Evolutionary conservation across 2,888 invertebrate species (phyloP).

Genomic region (Hypomecis punctinalis): DNA sequence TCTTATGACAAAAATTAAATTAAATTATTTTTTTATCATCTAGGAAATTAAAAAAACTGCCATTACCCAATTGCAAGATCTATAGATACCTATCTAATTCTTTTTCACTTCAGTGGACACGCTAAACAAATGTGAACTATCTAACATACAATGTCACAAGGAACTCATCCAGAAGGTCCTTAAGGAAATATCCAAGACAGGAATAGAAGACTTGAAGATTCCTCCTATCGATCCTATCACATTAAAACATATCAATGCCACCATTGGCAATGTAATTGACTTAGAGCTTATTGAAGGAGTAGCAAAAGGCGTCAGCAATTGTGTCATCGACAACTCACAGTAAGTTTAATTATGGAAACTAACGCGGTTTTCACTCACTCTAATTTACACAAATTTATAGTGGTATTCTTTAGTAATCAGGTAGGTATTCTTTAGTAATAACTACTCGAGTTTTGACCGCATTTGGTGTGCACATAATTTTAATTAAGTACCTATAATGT

Average conservation of each 20-base stretch:
- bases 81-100: not conserved
- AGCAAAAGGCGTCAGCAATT: conserved; percentile 28
- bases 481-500: too few species aligned
- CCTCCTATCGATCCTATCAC: conserved; percentile 35
- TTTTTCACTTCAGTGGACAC: conserved; percentile 38
- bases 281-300: conserved; percentile 23
- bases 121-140: conserved; percentile 34
- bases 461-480: too few species aligned
- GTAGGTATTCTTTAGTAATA: too few species aligned
- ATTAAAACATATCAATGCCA: conserved; percentile 18
- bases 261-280: conserved; percentile 11
- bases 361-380: not conserved
- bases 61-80: too few species aligned
- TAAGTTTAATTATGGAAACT: conserved; percentile 36
- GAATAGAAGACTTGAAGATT: conserved; percentile 28
- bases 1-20: too few species aligned
- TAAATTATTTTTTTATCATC: not conserved
- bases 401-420: too few species aligned
- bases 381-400: too few species aligned
- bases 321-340: conserved; percentile 36
- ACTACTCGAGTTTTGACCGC: too few species aligned
- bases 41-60: too few species aligned
- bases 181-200: conserved; percentile 8
- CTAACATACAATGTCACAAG: conserved; percentile 37
- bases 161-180: conserved; percentile 22